Evolutionary conservation across 2,888 invertebrate genomes (phyloP).

Genomic region (Girardia tigrina): DNA sequence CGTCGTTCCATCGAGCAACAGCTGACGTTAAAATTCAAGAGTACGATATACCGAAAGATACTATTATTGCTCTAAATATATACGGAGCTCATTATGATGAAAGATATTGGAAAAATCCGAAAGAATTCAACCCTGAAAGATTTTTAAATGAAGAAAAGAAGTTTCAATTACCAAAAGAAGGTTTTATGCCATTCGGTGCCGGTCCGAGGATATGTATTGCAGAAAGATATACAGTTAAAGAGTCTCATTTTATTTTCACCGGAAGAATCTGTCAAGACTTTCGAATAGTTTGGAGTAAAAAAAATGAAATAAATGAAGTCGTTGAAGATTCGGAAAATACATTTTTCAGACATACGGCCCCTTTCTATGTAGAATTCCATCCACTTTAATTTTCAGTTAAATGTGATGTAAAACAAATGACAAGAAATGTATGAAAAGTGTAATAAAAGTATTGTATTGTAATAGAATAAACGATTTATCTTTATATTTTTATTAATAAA

Average conservation of each 20-base stretch:
- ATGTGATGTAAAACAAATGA: no score
- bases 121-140: constrained; percentile 41
- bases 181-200: constrained; percentile 27
- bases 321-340: not conserved
- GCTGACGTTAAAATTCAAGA: constrained; percentile 35
- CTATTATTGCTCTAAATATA: constrained; percentile 42
- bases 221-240: not conserved
- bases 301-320: not conserved
- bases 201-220: constrained; percentile 7
- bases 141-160: constrained; percentile 38
- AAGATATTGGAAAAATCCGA: constrained; percentile 41
- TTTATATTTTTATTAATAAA: no score
- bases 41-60: constrained; percentile 38
- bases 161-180: not conserved
- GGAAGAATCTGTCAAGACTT: not conserved
- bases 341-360: not conserved
- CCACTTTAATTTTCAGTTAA: not conserved
- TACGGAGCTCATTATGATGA: constrained; percentile 42
- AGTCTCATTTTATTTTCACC: not conserved
- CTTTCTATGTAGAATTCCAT: not conserved
- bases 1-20: constrained; percentile 28
- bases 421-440: no score
- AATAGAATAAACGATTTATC: no score
- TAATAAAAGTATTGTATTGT: no score
- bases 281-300: not conserved